A percentile compares a stretch with the other conserved stretches of the same genome.
Conservation (phyloP, 1,140 invertebrate genomes). For the Drosophila nigromelanica region DNA sequence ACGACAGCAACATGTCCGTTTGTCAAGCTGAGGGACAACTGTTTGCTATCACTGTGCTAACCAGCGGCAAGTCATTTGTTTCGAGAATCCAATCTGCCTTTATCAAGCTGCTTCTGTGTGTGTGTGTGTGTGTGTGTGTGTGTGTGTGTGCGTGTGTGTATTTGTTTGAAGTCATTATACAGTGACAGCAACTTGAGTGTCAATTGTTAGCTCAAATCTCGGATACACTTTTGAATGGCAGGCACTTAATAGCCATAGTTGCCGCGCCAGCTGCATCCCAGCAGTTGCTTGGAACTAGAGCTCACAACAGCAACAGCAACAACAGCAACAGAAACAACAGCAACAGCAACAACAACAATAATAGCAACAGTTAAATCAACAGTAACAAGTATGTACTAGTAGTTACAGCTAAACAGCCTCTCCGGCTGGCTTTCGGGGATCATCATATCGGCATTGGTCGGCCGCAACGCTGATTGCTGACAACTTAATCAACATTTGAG, state of each 20-base stretch:
- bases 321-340: too few relatives aligned
- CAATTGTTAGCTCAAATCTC: slow-evolving; percentile 56
- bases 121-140: slow-evolving; percentile 20
- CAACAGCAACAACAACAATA: slow-evolving; percentile 9
- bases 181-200: slow-evolving; percentile 43
- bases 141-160: slow-evolving; percentile 11
- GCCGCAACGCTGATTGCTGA: slow-evolving; percentile 64
- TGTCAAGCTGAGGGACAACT: slow-evolving; percentile 22
- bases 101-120: slow-evolving; percentile 17
- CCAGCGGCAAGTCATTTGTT: slow-evolving; percentile 25
- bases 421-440: slow-evolving; percentile 48
- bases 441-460: slow-evolving; percentile 29
- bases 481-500: slow-evolving; percentile 72
- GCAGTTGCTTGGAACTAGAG: slow-evolving; percentile 14
- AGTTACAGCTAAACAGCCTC: slow-evolving; percentile 58
- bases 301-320: too few relatives aligned
- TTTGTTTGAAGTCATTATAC: slow-evolving; percentile 21
- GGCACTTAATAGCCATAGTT: slow-evolving; percentile 34
- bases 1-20: slow-evolving; percentile 23
- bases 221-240: slow-evolving; percentile 52
- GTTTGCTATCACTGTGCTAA: slow-evolving; percentile 29
- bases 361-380: slow-evolving; percentile 36
- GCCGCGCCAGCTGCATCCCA: slow-evolving; percentile 32
- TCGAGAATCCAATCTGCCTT: slow-evolving; percentile 6
- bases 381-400: slow-evolving; percentile 18